These are phyloP conservation scores for Apostichopus japonicus DNA, from an alignment of 35 echinoderm and acorn worm genomes.

Conservation along the genomic window DNA sequence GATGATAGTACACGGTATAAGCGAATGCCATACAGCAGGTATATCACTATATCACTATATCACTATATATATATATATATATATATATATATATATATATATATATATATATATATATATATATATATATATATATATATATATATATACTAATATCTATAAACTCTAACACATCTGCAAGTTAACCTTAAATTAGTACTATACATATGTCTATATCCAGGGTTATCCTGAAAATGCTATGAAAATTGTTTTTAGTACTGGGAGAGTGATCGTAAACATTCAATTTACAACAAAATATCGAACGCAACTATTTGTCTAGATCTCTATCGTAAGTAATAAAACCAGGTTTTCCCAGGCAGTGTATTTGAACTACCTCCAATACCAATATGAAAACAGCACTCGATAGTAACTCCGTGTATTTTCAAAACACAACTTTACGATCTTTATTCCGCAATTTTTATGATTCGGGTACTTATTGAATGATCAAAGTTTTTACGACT, in stretches of 20 bases:
- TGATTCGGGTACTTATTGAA: constrained; percentile 39
- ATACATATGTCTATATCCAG: too few species aligned
- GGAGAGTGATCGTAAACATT: background rate
- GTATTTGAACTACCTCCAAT: background rate
- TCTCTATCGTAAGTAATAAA: background rate
- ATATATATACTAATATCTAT: too few species aligned
- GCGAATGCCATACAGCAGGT: too few species aligned
- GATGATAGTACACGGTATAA: too few species aligned
- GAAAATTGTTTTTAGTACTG: background rate
- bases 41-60: too few species aligned
- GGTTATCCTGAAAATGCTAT: background rate
- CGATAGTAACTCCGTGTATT: constrained; percentile 24
- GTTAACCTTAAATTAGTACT: too few species aligned
- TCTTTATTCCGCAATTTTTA: constrained; percentile 42
- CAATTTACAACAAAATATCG: constrained; percentile 24
- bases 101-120: too few species aligned
- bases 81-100: too few species aligned
- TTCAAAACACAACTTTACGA: constrained; percentile 52
- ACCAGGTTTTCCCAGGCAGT: constrained; percentile 10
- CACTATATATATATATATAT: too few species aligned
- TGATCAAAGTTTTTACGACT: constrained; percentile 27
- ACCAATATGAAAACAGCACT: constrained; percentile 1
- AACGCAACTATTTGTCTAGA: constrained; percentile 7
- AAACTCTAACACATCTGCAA: too few species aligned
- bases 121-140: too few species aligned